Percentiles rank a stretch among this genome's conserved stretches.
Evolutionary conservation across 2,888 invertebrate genomes (phyloP).

Genomic region (Luperina nickerlii): DNA sequence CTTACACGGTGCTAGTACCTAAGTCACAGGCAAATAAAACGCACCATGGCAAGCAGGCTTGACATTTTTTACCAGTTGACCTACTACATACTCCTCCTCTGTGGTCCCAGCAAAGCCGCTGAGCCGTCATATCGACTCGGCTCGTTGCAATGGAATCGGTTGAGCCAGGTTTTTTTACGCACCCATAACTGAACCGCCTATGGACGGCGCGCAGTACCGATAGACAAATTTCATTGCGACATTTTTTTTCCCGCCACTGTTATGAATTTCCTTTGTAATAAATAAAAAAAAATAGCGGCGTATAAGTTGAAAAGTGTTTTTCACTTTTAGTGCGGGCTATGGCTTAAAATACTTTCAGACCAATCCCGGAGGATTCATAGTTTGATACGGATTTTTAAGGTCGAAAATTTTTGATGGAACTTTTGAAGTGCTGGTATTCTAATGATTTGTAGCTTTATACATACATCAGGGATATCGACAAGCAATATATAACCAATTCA

Average conservation of each 20-base stretch:
- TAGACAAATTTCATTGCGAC: constrained; percentile 72
- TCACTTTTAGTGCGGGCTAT: constrained; percentile 22
- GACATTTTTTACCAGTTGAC: constrained; percentile 13
- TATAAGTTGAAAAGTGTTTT: constrained; percentile 32
- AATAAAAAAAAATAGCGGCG: constrained; percentile 35
- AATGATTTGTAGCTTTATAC: neutral
- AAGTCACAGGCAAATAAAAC: neutral
- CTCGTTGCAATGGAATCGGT: constrained; percentile 70
- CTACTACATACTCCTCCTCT: constrained; percentile 43
- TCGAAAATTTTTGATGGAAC: neutral
- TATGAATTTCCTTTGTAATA: constrained; percentile 66
- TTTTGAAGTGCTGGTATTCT: neutral
- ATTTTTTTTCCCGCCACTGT: constrained; percentile 65
- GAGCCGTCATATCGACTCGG: constrained; percentile 74
- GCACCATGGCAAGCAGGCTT: neutral
- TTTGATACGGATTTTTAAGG: neutral
- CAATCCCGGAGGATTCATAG: neutral
- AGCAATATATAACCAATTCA: neutral
- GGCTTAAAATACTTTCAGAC: constrained; percentile 20
- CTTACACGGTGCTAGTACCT: neutral
- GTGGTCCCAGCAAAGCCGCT: constrained; percentile 66
- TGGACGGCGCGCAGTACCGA: constrained; percentile 69
- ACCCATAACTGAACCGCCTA: constrained; percentile 77
- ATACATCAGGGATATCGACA: neutral
- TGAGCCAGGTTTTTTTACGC: constrained; percentile 75